Percentiles rank a stretch among this genome's conserved stretches.
Conservation (phyloP, 1,140 invertebrate species). For the Drosophila suzukii region DNA sequence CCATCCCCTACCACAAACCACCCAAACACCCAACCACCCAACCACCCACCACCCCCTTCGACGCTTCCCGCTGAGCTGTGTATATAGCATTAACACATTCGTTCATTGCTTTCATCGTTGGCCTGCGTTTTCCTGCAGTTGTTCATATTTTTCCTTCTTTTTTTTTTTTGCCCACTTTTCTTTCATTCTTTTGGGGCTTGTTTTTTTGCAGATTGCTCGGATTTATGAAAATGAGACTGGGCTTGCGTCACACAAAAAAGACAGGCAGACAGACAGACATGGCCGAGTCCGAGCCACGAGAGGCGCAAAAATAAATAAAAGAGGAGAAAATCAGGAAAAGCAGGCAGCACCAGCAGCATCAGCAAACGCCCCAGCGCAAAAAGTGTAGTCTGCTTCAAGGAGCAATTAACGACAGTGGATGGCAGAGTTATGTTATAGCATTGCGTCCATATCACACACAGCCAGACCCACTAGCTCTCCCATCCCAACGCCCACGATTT, state of each 20-base stretch:
- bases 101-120: constrained; percentile 59
- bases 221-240: constrained; percentile 77
- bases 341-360: background rate
- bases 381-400: constrained; percentile 78
- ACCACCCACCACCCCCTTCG: background rate
- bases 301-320: constrained; percentile 52
- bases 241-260: constrained; percentile 64
- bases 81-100: constrained; percentile 80
- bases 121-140: constrained; percentile 74
- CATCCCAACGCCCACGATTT: constrained; percentile 7
- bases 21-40: background rate
- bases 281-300: constrained; percentile 27
- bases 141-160: constrained; percentile 52
- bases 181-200: constrained; percentile 29
- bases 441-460: constrained; percentile 68
- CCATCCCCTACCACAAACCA: background rate
- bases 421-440: constrained; percentile 70
- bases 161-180: constrained; percentile 33
- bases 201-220: constrained; percentile 50
- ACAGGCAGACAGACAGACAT: constrained; percentile 17
- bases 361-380: constrained; percentile 41
- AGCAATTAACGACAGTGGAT: constrained; percentile 80
- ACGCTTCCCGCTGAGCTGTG: constrained; percentile 36
- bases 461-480: constrained; percentile 16
- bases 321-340: constrained; percentile 33